These are phyloP conservation scores for Ellobius talpinus DNA, from an alignment of 2,113 vertebrate species.

Conservation along the genomic window DNA sequence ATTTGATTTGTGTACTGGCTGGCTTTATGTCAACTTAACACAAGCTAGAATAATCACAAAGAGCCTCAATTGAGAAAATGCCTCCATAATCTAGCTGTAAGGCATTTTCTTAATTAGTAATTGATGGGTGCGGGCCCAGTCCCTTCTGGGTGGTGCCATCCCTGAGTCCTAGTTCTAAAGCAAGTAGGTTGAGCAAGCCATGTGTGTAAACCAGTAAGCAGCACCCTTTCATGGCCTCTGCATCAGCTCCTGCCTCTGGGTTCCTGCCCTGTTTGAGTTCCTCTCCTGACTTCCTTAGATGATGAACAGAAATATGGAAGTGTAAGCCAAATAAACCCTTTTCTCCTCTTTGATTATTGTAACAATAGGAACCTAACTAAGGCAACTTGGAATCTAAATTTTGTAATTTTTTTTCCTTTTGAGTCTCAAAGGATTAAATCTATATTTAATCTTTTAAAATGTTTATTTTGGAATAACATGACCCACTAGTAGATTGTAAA, in stretches of 20 bases:
- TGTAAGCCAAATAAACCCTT: not conserved
- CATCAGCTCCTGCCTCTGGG: not conserved
- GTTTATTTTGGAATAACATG: constrained; percentile 12
- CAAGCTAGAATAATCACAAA: not conserved
- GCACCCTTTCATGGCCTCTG: not conserved
- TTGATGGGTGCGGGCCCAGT: too few relatives aligned
- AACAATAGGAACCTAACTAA: not conserved
- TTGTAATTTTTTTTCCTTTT: not conserved
- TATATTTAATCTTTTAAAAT: not conserved
- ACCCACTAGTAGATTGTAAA: not conserved
- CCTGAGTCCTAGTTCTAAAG: not conserved
- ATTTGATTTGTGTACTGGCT: not conserved
- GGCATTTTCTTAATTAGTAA: not conserved
- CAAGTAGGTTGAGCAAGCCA: not conserved
- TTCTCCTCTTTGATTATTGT: too few relatives aligned
- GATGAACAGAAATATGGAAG: not conserved
- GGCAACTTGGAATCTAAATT: not conserved
- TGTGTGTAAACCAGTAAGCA: not conserved
- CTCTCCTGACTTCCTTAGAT: not conserved
- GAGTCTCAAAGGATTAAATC: not conserved
- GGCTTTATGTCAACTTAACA: not conserved
- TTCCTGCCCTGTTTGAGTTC: not conserved
- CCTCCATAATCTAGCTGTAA: not conserved
- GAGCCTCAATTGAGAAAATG: not conserved
- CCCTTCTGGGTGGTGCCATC: not conserved